A percentile compares a stretch with the other conserved stretches of the same genome.
Conservation (phyloP, 1,140 invertebrate species). For the Bactericera cockerelli region DNA sequence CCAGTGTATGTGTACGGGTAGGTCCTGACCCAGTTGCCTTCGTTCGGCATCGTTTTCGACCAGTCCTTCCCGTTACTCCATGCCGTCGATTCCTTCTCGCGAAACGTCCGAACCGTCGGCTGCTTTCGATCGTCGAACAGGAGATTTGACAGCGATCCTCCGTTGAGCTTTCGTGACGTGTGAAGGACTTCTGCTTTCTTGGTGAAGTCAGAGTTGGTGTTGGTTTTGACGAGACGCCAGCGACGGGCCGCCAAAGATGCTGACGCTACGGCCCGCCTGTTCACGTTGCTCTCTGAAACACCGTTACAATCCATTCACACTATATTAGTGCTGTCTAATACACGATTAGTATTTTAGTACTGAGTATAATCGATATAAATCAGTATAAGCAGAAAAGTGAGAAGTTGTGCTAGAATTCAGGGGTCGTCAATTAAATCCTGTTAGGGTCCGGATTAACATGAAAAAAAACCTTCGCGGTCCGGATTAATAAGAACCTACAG, state of each 20-base stretch:
- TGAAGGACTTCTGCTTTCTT: conserved; percentile 21
- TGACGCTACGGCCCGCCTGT: background rate
- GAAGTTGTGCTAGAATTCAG: too few relatives aligned
- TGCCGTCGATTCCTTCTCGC: conserved; percentile 18
- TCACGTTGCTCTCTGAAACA: background rate
- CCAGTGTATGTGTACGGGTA: conserved; percentile 30
- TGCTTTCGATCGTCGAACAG: conserved; percentile 16
- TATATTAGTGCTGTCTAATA: too few relatives aligned
- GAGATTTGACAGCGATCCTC: conserved; percentile 24
- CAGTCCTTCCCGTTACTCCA: conserved; percentile 48
- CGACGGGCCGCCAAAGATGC: background rate
- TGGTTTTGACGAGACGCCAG: background rate
- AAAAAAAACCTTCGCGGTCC: too few relatives aligned
- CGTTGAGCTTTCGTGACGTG: conserved; percentile 19
- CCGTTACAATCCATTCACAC: too few relatives aligned
- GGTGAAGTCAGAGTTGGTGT: background rate
- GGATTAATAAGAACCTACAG: too few relatives aligned
- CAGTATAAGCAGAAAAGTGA: too few relatives aligned
- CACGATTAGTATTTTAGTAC: too few relatives aligned
- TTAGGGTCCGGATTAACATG: too few relatives aligned
- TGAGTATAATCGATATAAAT: too few relatives aligned
- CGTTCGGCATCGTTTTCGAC: conserved; percentile 33
- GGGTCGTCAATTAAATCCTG: too few relatives aligned
- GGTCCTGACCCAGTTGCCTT: conserved; percentile 44
- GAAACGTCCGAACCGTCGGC: conserved; percentile 20